Conservation (phyloP, 2,888 invertebrate species). For the Pachydiplax longipennis region DNA sequence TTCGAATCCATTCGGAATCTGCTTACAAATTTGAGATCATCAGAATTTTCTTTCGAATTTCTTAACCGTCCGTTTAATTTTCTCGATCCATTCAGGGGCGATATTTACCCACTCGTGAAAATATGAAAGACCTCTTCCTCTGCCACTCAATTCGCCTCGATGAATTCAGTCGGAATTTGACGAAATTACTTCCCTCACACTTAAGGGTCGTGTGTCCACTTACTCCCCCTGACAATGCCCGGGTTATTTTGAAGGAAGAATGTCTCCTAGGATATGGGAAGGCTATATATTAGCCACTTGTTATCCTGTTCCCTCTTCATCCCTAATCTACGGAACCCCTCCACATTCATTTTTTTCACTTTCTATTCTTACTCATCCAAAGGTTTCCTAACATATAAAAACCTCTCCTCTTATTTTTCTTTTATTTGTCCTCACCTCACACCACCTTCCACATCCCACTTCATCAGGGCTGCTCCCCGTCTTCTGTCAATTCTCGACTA, state of each 20-base stretch:
- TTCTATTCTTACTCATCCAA: background rate
- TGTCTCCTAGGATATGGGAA: background rate
- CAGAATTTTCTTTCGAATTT: too few species aligned
- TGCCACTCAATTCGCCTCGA: background rate
- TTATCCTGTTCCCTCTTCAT: background rate
- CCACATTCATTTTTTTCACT: background rate
- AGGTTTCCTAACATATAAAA: background rate
- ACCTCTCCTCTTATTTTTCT: background rate
- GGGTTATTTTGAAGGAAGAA: too few species aligned
- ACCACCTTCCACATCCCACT: background rate
- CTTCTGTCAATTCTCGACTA: constrained; percentile 13
- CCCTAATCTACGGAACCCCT: background rate
- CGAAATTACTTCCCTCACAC: background rate
- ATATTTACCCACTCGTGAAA: too few species aligned
- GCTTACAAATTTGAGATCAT: too few species aligned
- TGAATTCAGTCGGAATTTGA: background rate
- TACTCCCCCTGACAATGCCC: background rate
- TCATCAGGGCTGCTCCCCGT: background rate
- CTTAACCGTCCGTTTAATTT: too few species aligned
- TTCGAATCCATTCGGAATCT: too few species aligned
- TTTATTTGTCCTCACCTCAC: background rate
- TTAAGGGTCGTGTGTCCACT: background rate
- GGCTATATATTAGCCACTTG: background rate
- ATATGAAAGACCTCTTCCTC: background rate
- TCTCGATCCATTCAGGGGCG: too few species aligned